A percentile compares a stretch with the other conserved stretches of the same genome.
Conservation (phyloP, 2,888 invertebrate species). For the Caenorhabditis sp. region DNA sequence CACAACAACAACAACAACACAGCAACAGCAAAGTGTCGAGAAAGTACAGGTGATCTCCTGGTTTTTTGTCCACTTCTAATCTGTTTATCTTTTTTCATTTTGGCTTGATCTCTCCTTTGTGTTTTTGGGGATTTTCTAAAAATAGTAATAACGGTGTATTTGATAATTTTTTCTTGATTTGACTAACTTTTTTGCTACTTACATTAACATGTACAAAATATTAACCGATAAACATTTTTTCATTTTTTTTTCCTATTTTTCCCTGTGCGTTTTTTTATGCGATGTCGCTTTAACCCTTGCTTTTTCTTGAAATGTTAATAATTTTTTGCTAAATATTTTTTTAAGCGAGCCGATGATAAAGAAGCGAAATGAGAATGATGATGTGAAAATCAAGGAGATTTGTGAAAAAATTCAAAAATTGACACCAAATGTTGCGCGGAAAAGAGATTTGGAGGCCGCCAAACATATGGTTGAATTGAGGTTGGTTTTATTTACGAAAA, state of each 20-base stretch:
- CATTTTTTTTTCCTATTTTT: neutral
- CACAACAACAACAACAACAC: neutral
- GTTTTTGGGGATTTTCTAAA: slow-evolving; percentile 4
- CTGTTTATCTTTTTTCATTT: neutral
- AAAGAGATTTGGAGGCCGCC: slow-evolving; percentile 37
- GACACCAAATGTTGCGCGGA: slow-evolving; percentile 24
- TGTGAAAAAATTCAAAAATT: slow-evolving; percentile 32
- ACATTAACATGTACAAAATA: no score
- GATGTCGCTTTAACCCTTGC: neutral
- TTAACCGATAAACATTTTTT: neutral
- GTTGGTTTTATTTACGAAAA: slow-evolving; percentile 11
- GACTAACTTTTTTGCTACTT: no score
- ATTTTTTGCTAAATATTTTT: no score
- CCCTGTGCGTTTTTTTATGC: neutral
- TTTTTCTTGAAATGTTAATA: neutral
- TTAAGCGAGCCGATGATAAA: neutral
- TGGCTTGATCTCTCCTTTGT: neutral
- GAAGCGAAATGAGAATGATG: neutral
- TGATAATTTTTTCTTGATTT: no score
- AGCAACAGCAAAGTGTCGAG: neutral
- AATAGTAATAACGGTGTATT: neutral
- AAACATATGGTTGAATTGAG: slow-evolving; percentile 37
- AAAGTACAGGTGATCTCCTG: neutral
- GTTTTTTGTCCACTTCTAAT: neutral
- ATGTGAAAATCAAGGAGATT: neutral